phyloP scores from a whole-genome alignment of 2,888 invertebrate species.

The Lymantria dispar region DNA sequence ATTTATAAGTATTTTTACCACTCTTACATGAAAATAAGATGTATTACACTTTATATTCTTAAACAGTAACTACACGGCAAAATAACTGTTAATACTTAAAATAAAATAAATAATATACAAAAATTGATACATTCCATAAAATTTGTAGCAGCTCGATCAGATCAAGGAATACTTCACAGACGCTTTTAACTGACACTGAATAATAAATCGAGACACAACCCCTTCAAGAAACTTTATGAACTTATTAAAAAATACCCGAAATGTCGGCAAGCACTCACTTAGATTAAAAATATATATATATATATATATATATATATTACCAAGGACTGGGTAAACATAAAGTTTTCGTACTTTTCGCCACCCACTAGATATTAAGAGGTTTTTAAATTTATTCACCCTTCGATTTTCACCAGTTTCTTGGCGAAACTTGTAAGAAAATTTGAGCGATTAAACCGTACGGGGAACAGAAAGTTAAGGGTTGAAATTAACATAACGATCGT shows the following conservation, averaged over 20 bases:
- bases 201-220: slow-evolving; percentile 42
- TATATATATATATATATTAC: slow-evolving; percentile 50
- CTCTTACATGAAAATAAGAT: too few species aligned
- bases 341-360: slow-evolving; percentile 53
- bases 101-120: background rate
- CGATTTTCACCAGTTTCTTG: slow-evolving; percentile 64
- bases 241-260: slow-evolving; percentile 43
- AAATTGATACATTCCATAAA: slow-evolving; percentile 7
- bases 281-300: slow-evolving; percentile 55
- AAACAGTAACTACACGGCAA: too few species aligned
- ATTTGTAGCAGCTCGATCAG: slow-evolving; percentile 19
- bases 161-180: slow-evolving; percentile 24
- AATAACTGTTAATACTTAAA: background rate
- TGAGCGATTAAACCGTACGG: slow-evolving; percentile 70
- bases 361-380: slow-evolving; percentile 72
- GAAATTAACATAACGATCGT: slow-evolving; percentile 72
- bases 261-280: slow-evolving; percentile 47
- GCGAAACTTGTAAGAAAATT: slow-evolving; percentile 64
- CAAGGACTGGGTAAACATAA: slow-evolving; percentile 54
- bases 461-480: slow-evolving; percentile 75
- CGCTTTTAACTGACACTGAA: slow-evolving; percentile 34
- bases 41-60: too few species aligned
- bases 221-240: slow-evolving; percentile 36
- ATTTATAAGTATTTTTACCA: too few species aligned
- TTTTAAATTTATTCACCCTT: slow-evolving; percentile 82